Evolutionary conservation across 1,140 invertebrate species (phyloP).

Genomic region (Leguminivora glycinivorella): DNA sequence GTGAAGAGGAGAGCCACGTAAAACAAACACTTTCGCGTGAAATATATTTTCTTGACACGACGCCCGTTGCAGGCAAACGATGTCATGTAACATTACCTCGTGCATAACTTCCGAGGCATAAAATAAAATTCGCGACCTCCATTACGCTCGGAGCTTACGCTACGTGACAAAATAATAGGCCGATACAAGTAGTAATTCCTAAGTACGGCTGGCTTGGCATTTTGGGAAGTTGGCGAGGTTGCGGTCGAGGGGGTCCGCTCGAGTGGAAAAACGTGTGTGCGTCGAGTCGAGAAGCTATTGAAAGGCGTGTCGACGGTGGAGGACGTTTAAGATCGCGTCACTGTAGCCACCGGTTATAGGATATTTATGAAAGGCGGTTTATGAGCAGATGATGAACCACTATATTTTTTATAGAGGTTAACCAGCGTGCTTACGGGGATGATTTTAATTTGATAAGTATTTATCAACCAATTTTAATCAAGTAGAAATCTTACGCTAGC

Average conservation of each 20-base stretch:
- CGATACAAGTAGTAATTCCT: slow-evolving; percentile 20
- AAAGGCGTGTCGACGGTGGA: background rate
- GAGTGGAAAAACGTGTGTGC: slow-evolving; percentile 27
- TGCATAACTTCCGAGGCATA: slow-evolving; percentile 14
- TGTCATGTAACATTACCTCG: slow-evolving; percentile 3
- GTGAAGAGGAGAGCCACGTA: background rate
- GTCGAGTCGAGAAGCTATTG: slow-evolving; percentile 25
- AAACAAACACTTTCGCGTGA: background rate
- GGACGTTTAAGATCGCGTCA: background rate
- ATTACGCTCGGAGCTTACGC: slow-evolving; percentile 8
- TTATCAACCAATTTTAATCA: background rate
- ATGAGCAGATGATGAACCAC: background rate
- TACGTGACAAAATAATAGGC: slow-evolving; percentile 25
- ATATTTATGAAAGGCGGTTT: slow-evolving; percentile 7
- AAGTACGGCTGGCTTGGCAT: slow-evolving; percentile 21
- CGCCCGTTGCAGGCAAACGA: background rate
- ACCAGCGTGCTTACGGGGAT: background rate
- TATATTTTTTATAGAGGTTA: background rate
- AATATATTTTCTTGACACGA: background rate
- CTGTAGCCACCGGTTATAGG: background rate
- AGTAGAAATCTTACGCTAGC: background rate
- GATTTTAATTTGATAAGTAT: background rate
- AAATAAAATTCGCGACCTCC: slow-evolving; percentile 18
- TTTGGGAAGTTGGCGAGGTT: background rate
- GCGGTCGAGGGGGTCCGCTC: background rate